These are phyloP conservation scores for Saccopteryx bilineata DNA, from an alignment of 2,113 vertebrate species.

Conservation along the genomic window DNA sequence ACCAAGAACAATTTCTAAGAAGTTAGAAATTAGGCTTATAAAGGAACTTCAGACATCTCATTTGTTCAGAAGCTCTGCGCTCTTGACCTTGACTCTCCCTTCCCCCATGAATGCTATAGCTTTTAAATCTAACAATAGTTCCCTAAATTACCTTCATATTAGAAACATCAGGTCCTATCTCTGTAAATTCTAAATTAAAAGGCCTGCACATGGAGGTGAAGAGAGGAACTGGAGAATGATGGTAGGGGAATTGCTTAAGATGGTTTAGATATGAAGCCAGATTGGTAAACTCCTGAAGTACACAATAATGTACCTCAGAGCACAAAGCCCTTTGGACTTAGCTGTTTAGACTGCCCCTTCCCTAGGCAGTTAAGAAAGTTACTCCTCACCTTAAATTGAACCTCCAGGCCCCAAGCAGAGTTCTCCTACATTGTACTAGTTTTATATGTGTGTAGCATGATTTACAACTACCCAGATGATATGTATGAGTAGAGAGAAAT, in stretches of 20 bases:
- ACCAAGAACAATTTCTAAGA: not conserved
- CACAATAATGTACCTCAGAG: not conserved
- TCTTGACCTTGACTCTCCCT: not conserved
- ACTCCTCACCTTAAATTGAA: not conserved
- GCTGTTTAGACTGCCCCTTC: not conserved
- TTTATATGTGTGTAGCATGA: not conserved
- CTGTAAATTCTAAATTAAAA: constrained; percentile 1
- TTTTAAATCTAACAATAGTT: not conserved
- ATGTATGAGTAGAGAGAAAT: not conserved
- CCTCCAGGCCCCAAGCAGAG: not conserved
- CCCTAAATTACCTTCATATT: not conserved
- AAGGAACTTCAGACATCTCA: not conserved
- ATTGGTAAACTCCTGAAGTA: not conserved
- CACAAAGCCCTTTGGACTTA: not conserved
- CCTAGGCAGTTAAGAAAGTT: not conserved
- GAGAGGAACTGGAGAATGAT: not conserved
- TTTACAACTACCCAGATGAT: not conserved
- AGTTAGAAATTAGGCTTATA: not conserved
- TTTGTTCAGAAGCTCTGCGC: not conserved
- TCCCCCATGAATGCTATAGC: not conserved
- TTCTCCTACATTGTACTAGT: not conserved
- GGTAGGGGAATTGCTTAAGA: not conserved
- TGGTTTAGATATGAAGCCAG: not conserved
- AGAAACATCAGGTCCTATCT: not conserved
- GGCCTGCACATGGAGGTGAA: not conserved